Base-by-base conservation (phyloP, 2,797 vertebrate genomes). In the Lindbergichthys nudifrons region DNA sequence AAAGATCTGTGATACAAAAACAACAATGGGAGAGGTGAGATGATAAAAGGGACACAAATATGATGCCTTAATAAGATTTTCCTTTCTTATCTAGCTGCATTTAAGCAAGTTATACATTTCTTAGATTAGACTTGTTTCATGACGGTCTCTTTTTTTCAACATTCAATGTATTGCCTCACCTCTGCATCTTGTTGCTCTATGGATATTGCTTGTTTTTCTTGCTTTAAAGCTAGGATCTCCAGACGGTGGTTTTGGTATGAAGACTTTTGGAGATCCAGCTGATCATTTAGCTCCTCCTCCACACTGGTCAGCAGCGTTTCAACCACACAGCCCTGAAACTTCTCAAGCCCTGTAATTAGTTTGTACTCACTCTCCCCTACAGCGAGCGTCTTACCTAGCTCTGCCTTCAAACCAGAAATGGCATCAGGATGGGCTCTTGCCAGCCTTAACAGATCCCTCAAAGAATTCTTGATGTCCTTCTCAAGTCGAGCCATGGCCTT, bases 241-340 rank as follows among this genome's bases (percentile, higher is more conserved):
- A 84, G 81, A 76, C 92, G 92, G 36, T 79, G 14, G 47, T 86
- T 3, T 19, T 18, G 80, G 39, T 57, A 72, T 19, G 70, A 59
- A 10, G 19, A 77, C 18, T 92, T 64, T 43, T 88, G 85, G 12
- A 61, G 77, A n/a, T 18, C 63, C 57, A 65, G 91, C 16, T 94
- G 32, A 36, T 36, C 6, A 36, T 9, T 87, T 64, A 78, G 82
- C 14, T 96, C 92, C 73, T 97, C 91, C 3, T 80, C 42, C 0
- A 88, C 80, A 53, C 88, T 91, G 13, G 90, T 95, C 77, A 95
- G 76, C 13, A 97, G 86, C 63, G 80, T 95, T 81, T 96, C 93
- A 0, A 94, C 79, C 2, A 93, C 83, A 10, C 95, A 83, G 1
- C 70, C 59, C 23, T 94, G 91, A 71, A 97, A 92, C 41, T 92